A percentile compares a stretch with the other conserved stretches of the same genome.
Evolutionary conservation across 1,140 invertebrate genomes (phyloP).

Genomic region (Leptinotarsa lineolata): DNA sequence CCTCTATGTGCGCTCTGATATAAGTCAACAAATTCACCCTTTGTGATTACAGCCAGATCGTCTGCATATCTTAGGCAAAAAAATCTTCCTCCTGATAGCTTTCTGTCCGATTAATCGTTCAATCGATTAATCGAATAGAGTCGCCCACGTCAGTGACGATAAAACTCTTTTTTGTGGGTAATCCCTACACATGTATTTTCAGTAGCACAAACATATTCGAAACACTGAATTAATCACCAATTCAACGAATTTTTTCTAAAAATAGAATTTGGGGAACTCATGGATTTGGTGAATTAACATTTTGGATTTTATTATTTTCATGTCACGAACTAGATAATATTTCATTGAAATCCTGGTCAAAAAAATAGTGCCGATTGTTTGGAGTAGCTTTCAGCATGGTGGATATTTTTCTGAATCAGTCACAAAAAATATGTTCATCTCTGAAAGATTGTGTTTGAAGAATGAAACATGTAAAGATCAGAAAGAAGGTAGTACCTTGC

Average conservation of each 20-base stretch:
- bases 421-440: too few species aligned
- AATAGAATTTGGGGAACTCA: background rate
- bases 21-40: background rate
- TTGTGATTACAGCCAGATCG: background rate
- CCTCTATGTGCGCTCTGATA: background rate
- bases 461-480: too few species aligned
- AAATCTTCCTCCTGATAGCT: background rate
- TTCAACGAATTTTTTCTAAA: background rate
- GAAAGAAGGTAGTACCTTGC: too few species aligned
- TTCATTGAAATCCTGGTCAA: too few species aligned
- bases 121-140: too few species aligned
- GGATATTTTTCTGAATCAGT: too few species aligned
- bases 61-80: background rate
- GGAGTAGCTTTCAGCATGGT: too few species aligned
- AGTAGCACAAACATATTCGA: too few species aligned
- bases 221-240: background rate
- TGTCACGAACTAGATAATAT: background rate
- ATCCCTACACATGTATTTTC: too few species aligned
- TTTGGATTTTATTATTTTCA: background rate
- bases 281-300: background rate
- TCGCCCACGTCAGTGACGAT: background rate
- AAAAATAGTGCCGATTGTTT: too few species aligned
- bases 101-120: too few species aligned
- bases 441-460: too few species aligned
- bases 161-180: background rate